Evolutionary conservation across 2,113 vertebrate species (phyloP).

Genomic region (Clarias magur): DNA sequence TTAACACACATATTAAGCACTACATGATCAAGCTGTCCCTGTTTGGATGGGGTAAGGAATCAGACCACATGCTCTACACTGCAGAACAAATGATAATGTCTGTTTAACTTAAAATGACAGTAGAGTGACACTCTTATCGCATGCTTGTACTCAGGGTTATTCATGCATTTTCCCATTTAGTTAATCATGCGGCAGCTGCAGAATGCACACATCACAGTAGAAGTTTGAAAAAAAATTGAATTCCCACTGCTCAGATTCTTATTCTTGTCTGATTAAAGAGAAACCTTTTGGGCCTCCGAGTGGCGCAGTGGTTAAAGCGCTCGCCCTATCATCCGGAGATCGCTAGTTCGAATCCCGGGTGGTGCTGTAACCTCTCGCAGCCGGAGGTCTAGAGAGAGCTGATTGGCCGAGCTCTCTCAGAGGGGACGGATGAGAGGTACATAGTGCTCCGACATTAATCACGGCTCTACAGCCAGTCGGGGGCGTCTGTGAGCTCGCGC

Average conservation of each 20-base stretch:
- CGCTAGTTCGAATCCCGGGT: no score
- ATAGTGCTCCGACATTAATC: no score
- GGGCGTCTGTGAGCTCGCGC: no score
- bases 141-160: no score
- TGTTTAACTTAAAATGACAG: background rate
- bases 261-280: background rate
- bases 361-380: no score
- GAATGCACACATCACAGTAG: background rate
- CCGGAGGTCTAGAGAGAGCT: no score
- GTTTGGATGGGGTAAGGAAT: constrained; percentile 70
- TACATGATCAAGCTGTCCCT: constrained; percentile 69
- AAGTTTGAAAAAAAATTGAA: no score
- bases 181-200: background rate
- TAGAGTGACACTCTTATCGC: background rate
- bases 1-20: constrained; percentile 65
- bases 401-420: no score
- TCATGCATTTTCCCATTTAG: background rate
- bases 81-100: background rate
- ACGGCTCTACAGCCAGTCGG: no score
- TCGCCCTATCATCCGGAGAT: no score
- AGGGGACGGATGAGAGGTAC: no score
- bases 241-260: background rate
- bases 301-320: no score
- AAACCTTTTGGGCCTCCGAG: background rate
- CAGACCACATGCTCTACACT: background rate